These are phyloP conservation scores for Yponomeuta cagnagella DNA, from an alignment of 2,888 invertebrate genomes.

Conservation along the genomic window DNA sequence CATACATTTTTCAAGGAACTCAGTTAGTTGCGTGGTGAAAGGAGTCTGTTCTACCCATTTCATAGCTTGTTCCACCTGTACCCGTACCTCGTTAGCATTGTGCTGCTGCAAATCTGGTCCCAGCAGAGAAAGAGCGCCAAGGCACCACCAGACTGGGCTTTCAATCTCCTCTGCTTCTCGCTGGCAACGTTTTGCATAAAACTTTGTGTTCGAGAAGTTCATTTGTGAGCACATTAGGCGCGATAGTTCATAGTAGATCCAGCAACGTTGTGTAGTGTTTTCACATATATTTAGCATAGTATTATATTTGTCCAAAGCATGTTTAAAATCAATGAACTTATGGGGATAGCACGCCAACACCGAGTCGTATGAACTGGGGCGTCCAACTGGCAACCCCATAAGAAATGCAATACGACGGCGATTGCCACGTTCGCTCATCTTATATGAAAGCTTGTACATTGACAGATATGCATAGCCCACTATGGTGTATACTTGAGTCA, in stretches of 20 bases:
- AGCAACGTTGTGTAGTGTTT: slow-evolving; percentile 64
- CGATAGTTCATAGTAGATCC: slow-evolving; percentile 64
- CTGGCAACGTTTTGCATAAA: slow-evolving; percentile 63
- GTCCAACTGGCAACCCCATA: slow-evolving; percentile 59
- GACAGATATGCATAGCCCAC: slow-evolving; percentile 62
- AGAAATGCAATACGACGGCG: slow-evolving; percentile 63
- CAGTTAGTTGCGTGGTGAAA: slow-evolving; percentile 57
- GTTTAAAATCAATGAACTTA: slow-evolving; percentile 58
- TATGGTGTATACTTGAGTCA: slow-evolving; percentile 56
- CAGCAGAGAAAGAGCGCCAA: slow-evolving; percentile 60
- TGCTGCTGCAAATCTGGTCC: slow-evolving; percentile 69
- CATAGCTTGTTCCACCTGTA: slow-evolving; percentile 60
- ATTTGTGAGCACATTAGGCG: slow-evolving; percentile 58
- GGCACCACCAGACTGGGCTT: slow-evolving; percentile 61
- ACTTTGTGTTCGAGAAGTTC: slow-evolving; percentile 63
- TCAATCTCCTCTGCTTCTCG: slow-evolving; percentile 55
- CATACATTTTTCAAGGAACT: slow-evolving; percentile 55
- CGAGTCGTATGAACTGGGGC: slow-evolving; percentile 64
- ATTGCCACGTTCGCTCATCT: slow-evolving; percentile 61
- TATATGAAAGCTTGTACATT: slow-evolving; percentile 60
- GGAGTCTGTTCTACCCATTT: slow-evolving; percentile 58
- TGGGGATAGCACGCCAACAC: slow-evolving; percentile 65
- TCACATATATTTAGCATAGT: slow-evolving; percentile 61
- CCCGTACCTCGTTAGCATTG: slow-evolving; percentile 61
- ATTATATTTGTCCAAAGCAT: slow-evolving; percentile 50